Conservation (phyloP, 2,797 vertebrate species). For the Morus bassanus region DNA sequence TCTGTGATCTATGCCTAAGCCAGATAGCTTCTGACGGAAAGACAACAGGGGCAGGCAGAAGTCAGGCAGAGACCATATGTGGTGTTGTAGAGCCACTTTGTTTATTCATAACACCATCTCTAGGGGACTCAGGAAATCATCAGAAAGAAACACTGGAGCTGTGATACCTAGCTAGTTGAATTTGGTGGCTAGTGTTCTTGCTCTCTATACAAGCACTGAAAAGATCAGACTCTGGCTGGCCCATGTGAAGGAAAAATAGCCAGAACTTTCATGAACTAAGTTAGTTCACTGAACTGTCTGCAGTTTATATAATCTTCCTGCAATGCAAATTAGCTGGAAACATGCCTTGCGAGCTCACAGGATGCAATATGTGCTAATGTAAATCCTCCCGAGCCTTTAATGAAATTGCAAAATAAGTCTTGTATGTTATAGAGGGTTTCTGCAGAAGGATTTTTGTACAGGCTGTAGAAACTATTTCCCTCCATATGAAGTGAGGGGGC, state of each 20-base stretch:
- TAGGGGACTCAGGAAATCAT: neutral
- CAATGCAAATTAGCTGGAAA: neutral
- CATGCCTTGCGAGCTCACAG: neutral
- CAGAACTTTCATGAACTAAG: neutral
- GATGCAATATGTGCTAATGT: neutral
- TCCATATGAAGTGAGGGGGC: neutral
- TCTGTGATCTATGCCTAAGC: neutral
- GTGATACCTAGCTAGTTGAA: neutral
- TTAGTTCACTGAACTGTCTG: neutral
- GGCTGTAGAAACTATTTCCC: neutral
- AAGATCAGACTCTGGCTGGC: neutral
- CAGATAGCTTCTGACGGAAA: neutral
- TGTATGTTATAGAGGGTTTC: neutral
- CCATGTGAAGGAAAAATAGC: neutral
- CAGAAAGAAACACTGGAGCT: neutral
- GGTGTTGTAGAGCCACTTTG: neutral
- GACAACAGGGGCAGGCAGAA: neutral
- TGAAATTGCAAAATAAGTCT: neutral
- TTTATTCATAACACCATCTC: neutral
- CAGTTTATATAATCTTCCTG: neutral
- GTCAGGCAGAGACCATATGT: neutral
- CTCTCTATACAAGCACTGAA: neutral
- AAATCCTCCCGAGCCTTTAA: neutral
- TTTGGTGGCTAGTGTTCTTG: neutral
- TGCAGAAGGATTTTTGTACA: neutral